phyloP scores from a whole-genome alignment of 1,140 invertebrate genomes.

The Lasioglossum albipes region DNA sequence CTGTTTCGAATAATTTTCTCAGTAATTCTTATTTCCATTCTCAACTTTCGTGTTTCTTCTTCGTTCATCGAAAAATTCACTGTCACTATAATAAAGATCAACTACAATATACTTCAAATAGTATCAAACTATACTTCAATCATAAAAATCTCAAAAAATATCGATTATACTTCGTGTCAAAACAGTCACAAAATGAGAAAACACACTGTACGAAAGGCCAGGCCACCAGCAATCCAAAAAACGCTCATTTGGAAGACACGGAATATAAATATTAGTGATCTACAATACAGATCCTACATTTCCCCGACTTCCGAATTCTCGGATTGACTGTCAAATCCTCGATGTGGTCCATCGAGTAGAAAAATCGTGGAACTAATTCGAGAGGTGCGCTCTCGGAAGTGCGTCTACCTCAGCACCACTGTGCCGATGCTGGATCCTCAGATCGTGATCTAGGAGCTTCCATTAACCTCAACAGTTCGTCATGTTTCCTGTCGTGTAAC shows the following conservation, averaged over 20 bases:
- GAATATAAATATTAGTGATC: background rate
- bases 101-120: no score
- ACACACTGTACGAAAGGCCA: background rate
- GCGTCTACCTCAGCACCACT: constrained; percentile 5
- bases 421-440: background rate
- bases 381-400: background rate
- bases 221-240: background rate
- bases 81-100: no score
- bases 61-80: no score
- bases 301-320: background rate
- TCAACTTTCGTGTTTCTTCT: no score
- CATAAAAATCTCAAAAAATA: no score
- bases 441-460: background rate
- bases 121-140: no score
- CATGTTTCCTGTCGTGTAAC: constrained; percentile 22
- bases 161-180: no score
- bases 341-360: background rate
- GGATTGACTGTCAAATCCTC: background rate
- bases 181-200: no score
- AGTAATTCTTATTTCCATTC: no score
- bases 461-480: background rate
- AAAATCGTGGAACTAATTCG: background rate
- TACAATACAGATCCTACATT: background rate
- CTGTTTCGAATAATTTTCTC: no score
- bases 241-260: no score